phyloP scores from a whole-genome alignment of 2,888 invertebrate species.

The Ommatoiulus sabulosus region DNA sequence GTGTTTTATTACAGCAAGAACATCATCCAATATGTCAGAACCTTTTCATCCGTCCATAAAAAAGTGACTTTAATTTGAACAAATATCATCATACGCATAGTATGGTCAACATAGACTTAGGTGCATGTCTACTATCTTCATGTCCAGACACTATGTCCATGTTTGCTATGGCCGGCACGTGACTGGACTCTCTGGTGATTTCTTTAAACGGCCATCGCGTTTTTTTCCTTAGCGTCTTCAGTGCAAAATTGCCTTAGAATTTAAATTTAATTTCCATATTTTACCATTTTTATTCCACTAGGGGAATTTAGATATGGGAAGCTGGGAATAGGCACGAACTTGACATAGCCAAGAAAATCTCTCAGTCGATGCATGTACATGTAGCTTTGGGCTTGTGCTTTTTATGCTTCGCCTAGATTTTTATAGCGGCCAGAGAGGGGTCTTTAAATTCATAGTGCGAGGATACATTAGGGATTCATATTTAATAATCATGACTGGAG shows the following conservation, averaged over 20 bases:
- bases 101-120: not conserved
- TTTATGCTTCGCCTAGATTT: not conserved
- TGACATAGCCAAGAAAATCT: not conserved
- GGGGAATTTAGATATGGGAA: not conserved
- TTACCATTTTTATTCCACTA: conserved; percentile 36
- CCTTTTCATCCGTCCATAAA: too few relatives aligned
- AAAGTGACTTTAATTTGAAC: too few relatives aligned
- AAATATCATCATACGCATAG: not conserved
- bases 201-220: conserved; percentile 18
- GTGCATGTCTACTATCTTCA: not conserved
- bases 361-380: not conserved
- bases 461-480: not conserved
- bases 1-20: too few relatives aligned
- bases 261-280: conserved; percentile 40
- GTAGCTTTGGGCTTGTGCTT: not conserved
- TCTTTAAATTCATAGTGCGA: not conserved
- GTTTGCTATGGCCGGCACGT: not conserved
- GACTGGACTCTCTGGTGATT: not conserved
- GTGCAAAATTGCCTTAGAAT: conserved; percentile 30
- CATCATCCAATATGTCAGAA: too few relatives aligned
- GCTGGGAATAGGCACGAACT: conserved; percentile 15
- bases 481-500: not conserved
- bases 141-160: conserved; percentile 13
- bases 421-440: not conserved
- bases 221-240: not conserved